Percentiles rank a stretch among this genome's conserved stretches.
These are phyloP conservation scores for Poeciliopsis infans DNA, from an alignment of 2,797 vertebrate genomes.

Conservation along the genomic window DNA sequence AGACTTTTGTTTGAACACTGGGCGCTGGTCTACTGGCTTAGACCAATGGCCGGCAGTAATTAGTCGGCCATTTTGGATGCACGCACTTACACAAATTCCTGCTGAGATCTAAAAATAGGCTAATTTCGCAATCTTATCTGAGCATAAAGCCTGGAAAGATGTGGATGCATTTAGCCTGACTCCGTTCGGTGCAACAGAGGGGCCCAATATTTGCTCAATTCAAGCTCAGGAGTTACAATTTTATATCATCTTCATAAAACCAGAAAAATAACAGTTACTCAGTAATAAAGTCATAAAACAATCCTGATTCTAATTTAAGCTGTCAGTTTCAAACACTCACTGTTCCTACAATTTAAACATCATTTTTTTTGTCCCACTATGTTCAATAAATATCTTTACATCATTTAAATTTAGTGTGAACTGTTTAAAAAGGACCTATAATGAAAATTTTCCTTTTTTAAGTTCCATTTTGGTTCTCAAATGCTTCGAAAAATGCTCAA, in stretches of 20 bases:
- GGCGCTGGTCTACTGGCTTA: background rate
- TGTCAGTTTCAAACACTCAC: background rate
- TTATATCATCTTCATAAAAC: background rate
- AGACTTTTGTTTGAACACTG: background rate
- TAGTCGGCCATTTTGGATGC: background rate
- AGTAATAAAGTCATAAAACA: background rate
- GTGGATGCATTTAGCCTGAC: background rate
- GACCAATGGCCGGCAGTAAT: background rate
- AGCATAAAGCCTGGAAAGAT: conserved; percentile 1
- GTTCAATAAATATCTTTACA: background rate
- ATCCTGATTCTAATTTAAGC: background rate
- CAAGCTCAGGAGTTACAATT: background rate
- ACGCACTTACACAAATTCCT: background rate
- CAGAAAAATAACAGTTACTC: background rate
- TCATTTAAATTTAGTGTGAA: background rate
- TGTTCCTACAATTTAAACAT: background rate
- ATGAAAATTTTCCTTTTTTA: no score
- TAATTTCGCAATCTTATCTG: conserved; percentile 1
- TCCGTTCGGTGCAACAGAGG: background rate
- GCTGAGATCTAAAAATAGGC: background rate
- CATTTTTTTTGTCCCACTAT: background rate
- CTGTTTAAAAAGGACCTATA: background rate
- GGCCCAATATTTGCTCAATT: background rate
- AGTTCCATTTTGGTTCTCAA: no score
- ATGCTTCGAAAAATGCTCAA: no score